phyloP scores from a whole-genome alignment of 2,797 vertebrate species.

The Cuniculus paca region DNA sequence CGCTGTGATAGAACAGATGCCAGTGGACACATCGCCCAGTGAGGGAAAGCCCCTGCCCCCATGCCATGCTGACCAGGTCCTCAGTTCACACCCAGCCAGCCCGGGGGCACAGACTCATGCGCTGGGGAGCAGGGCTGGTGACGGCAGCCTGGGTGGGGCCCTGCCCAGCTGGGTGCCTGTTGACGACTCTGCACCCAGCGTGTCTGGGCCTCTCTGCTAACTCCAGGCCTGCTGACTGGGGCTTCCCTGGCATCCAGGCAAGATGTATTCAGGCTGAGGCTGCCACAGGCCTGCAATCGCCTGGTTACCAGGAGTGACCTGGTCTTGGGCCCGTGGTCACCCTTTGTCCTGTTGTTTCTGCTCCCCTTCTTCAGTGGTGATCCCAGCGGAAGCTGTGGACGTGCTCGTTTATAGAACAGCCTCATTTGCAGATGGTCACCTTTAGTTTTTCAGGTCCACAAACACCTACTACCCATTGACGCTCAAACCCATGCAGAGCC shows the following conservation, averaged over 20 bases:
- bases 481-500: constrained; percentile 83
- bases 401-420: constrained; percentile 80
- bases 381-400: constrained; percentile 80
- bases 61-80: fast-evolving
- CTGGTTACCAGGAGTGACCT: not conserved
- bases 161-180: not conserved
- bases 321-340: not conserved
- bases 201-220: not conserved
- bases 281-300: too few relatives aligned
- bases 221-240: not conserved
- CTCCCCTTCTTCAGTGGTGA: constrained; percentile 82
- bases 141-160: too few relatives aligned
- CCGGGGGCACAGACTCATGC: fast-evolving
- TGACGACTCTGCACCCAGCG: fast-evolving
- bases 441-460: constrained; percentile 80
- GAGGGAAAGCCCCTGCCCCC: fast-evolving
- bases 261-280: fast-evolving
- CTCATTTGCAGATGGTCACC: constrained; percentile 54
- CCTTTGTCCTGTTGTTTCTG: constrained; percentile 79
- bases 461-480: constrained; percentile 78
- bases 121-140: fast-evolving
- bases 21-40: not conserved
- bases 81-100: not conserved
- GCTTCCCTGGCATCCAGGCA: fast-evolving
- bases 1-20: too few relatives aligned